Evolutionary conservation across 2,888 invertebrate species (phyloP), one percentile per base, ranked within the genome.

Genomic region (Dyspetes luteomarginatus): DNA sequence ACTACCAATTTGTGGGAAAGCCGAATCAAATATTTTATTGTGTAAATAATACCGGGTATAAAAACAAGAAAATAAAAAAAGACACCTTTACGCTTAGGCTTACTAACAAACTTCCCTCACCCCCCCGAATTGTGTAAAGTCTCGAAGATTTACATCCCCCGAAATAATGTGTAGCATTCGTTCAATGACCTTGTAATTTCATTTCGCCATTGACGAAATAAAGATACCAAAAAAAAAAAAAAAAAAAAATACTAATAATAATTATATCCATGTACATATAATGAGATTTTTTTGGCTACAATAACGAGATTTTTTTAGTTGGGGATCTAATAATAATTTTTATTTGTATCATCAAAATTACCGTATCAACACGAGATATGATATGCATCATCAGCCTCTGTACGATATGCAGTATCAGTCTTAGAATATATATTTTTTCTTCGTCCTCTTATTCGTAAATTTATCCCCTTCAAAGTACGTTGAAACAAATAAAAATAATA

Each of bases 161-260:
- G 78, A 69, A 84, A 78, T 85, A 86, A 83, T 80, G 62, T 78
- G 64, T 83, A 87, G 81, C 69, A 19, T 55, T 52, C 85, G 86
- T 86, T 88, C 86, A 87, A 88, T 86, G 85, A 69, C 88, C 87
- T 84, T 90, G 88, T 89, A 89, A 90, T 87, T 88, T 89, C 87
- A 89, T 89, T 89, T 88, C 86, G 88, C 84, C 84, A 87, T 85
- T 89, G 88, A 82, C 86, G 85, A 89, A 89, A 89, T 89, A 90
- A 90, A 84, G 71, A 82, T 87, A 85, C 62, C 52, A 77, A 69
- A 78, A 82, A 69, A 58, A 52, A 48, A 19, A 55, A 36, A 43
- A 52, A 62, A 19, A 41, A 4, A 36, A 60, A 41, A 77, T 2
- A 36, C 4, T 12, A 12, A 36, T 12, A 36, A 36, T 36, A 36